These are phyloP conservation scores for Antrozous pallidus DNA, from an alignment of 2,797 vertebrate species.

Conservation along the genomic window DNA sequence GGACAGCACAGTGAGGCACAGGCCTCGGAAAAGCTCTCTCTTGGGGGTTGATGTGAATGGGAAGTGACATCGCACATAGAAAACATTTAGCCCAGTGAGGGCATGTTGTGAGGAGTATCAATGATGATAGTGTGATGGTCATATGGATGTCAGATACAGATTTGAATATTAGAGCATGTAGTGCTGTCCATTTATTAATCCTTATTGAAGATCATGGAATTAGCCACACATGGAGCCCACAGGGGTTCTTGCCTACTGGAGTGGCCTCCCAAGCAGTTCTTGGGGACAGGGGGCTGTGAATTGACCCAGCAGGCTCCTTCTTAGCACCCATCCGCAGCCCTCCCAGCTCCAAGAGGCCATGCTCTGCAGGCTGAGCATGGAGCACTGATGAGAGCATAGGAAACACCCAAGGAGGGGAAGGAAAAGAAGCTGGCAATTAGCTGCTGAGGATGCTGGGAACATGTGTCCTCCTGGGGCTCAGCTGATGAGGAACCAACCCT, in stretches of 20 bases:
- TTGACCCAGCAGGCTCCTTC: background rate
- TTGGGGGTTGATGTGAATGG: background rate
- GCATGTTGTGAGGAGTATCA: rapidly evolving
- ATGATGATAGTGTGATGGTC: rapidly evolving
- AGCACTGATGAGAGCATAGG: slow-evolving; percentile 16
- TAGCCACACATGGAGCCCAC: background rate
- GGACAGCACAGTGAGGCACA: background rate
- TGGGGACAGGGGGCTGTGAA: background rate
- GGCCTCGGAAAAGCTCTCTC: background rate
- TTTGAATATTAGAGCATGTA: background rate
- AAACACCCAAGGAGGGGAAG: slow-evolving; percentile 50
- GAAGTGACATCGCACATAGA: background rate
- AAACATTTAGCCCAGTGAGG: background rate
- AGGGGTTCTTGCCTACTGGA: background rate
- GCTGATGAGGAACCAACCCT: slow-evolving; percentile 43
- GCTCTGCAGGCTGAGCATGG: background rate
- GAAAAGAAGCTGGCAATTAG: slow-evolving; percentile 63
- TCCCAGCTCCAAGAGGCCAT: background rate
- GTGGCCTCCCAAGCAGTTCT: background rate
- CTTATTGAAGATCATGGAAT: background rate
- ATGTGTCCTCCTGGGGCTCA: slow-evolving; percentile 30
- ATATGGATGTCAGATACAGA: rapidly evolving
- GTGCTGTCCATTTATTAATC: background rate
- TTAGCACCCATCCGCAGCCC: background rate
- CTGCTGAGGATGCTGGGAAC: slow-evolving; percentile 46